Evolutionary conservation across 53 echinoderm and acorn worm species (phyloP).

Genomic region (Temnopleurus reevesii): DNA sequence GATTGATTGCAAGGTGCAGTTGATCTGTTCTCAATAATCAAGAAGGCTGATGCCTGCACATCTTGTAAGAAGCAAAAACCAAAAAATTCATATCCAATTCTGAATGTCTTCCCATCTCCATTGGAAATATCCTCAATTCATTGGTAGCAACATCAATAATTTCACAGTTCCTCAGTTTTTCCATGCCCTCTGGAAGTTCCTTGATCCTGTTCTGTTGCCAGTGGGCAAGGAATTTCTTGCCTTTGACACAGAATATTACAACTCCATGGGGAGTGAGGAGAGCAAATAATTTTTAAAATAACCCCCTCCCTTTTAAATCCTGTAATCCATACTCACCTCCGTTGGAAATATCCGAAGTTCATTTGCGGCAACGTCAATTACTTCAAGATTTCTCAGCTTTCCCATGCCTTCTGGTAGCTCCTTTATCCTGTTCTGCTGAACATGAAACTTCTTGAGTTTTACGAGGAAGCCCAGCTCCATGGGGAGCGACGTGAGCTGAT

Average conservation of each 20-base stretch:
- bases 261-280: conserved; percentile 74
- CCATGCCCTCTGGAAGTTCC: conserved; percentile 91
- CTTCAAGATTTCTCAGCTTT: conserved; percentile 78
- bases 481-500: conserved; percentile 82
- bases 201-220: conserved; percentile 92
- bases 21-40: no score
- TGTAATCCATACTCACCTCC: conserved; percentile 74
- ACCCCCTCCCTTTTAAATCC: no score
- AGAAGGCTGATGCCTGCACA: no score
- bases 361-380: conserved; percentile 91
- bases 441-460: conserved; percentile 78
- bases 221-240: conserved; percentile 72
- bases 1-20: no score
- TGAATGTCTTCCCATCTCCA: no score
- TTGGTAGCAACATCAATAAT: conserved; percentile 86
- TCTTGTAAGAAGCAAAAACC: no score
- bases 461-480: conserved; percentile 95
- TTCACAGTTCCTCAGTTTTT: conserved; percentile 76
- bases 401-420: conserved; percentile 97
- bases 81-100: no score
- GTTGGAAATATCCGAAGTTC: conserved; percentile 98
- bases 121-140: conserved; percentile 90
- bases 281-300: no score
- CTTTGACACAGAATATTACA: conserved; percentile 90
- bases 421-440: conserved; percentile 95